Base-by-base conservation (phyloP, 2,113 vertebrate genomes). In the Zeus faber region DNA sequence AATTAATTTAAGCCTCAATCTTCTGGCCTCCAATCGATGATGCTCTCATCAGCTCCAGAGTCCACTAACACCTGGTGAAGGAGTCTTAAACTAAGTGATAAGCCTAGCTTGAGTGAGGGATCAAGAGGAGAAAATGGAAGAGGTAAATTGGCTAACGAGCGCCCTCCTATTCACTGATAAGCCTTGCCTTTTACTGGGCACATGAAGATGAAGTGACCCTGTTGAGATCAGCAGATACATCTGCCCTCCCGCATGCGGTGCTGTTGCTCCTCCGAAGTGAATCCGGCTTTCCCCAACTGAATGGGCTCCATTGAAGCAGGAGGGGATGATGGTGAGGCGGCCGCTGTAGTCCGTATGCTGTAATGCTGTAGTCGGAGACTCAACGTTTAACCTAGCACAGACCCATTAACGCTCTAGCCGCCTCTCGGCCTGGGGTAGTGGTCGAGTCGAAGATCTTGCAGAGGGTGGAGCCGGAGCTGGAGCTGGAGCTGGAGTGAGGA, bases 101-200 rank as follows among this genome's bases (percentile, higher is more conserved):
- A 25, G 22, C 8, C 6, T 20, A 44, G 14, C 5, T 18, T 11
- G 47, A 35, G 49, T 8, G 10, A 33, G 16, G 5, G 27, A 20
- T 2, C 16, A n/a, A 29, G 26, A 22, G 18, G 9, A 17, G 21
- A 1, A 20, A 6, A 51, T 5, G 11, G 26, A 31, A 9, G 6
- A 6, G 16, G 9, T 9, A 6, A 8, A 27, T 9, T 7, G 13
- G 47, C 47, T 49, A 24, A 49, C 47, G 24, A 49, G 24, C n/a
- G 5, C 47, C 47, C 22, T 17, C 24, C n/a, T 11, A 14, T 10
- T 27, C 1, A 18, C 25, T 29, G 47, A 18, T 29, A 25, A 27
- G 47, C 47, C 26, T 9, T 11, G 5, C 17, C 25, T 49, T 49
- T 49, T 49, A 2, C 24, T 18, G 47, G 47, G 24, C 47, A 49